phyloP scores from a whole-genome alignment of 2,113 vertebrate species.

The Mohoua ochrocephala region DNA sequence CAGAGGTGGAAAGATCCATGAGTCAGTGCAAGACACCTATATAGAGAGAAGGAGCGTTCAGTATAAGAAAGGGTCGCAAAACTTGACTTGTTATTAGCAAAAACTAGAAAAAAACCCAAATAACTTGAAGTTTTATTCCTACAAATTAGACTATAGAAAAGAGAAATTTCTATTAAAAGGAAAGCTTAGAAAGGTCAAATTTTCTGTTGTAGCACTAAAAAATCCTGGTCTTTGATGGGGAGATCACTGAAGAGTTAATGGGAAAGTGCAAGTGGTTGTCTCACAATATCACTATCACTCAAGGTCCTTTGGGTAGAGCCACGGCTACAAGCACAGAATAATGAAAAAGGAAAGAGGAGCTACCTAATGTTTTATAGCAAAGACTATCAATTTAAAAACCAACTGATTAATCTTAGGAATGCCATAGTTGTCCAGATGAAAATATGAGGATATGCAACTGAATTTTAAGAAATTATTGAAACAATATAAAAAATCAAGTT shows the following conservation, averaged over 20 bases:
- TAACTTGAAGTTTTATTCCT: background rate
- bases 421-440: background rate
- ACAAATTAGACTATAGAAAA: background rate
- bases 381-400: background rate
- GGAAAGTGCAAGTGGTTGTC: background rate
- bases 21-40: background rate
- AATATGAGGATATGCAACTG: background rate
- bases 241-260: background rate
- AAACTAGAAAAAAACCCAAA: background rate
- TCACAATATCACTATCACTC: background rate
- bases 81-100: background rate
- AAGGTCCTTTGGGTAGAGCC: background rate
- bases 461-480: background rate
- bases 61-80: background rate
- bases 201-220: background rate
- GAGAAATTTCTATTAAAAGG: background rate
- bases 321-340: background rate
- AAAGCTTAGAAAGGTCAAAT: background rate
- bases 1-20: background rate
- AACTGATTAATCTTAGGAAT: background rate
- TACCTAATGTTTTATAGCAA: background rate
- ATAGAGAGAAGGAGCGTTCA: background rate
- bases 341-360: background rate
- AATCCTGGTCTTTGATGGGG: background rate
- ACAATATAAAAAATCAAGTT: background rate